These are phyloP conservation scores for Zosterops borbonicus DNA, from an alignment of 2,113 vertebrate species.

Conservation along the genomic window DNA sequence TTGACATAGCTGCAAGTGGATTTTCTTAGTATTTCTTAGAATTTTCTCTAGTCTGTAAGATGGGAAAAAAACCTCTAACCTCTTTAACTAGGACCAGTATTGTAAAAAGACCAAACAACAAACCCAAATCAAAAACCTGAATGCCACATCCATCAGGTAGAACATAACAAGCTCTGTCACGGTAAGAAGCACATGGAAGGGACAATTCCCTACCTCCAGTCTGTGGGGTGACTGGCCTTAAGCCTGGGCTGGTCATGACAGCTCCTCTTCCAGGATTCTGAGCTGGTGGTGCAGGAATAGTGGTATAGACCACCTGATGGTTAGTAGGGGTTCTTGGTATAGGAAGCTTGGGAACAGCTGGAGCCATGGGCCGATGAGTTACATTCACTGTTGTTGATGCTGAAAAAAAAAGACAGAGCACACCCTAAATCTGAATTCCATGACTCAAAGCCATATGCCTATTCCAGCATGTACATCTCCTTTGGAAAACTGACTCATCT, in stretches of 20 bases:
- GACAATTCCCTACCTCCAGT: conserved; percentile 71
- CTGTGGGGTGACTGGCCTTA: conserved; percentile 77
- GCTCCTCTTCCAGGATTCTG: conserved; percentile 76
- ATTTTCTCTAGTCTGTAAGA: neutral
- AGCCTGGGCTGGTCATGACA: conserved; percentile 72
- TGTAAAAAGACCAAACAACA: neutral
- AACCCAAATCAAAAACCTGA: neutral
- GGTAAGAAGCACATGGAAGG: neutral
- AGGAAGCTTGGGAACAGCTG: conserved; percentile 72
- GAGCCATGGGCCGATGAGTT: conserved; percentile 76
- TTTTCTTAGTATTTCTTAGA: neutral
- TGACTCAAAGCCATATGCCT: neutral
- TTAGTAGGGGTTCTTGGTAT: conserved; percentile 73
- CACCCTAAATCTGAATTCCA: neutral
- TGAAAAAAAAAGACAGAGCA: conserved; percentile 26
- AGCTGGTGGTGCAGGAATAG: conserved; percentile 72
- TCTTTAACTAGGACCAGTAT: neutral
- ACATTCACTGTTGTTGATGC: conserved; percentile 79
- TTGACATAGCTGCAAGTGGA: neutral
- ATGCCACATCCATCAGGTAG: neutral
- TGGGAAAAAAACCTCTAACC: accelerated
- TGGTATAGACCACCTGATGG: conserved; percentile 80
- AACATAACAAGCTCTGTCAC: neutral
- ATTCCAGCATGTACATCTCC: neutral
- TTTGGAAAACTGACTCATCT: neutral